These are phyloP conservation scores for Perizoma affinitatum DNA, from an alignment of 2,888 invertebrate genomes.

Conservation along the genomic window DNA sequence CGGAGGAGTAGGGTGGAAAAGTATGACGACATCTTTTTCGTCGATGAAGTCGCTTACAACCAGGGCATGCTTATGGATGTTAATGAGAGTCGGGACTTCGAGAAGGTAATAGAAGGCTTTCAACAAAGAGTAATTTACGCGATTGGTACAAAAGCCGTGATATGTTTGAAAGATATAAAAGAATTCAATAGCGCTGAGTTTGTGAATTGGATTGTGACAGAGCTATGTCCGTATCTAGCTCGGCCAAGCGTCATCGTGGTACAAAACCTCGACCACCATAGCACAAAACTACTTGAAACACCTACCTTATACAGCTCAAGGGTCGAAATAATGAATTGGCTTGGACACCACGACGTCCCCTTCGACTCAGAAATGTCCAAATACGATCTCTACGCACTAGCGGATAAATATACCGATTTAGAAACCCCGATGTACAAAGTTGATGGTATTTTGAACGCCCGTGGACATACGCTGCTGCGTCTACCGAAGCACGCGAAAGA, in stretches of 20 bases:
- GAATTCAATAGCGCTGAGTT: constrained; percentile 31
- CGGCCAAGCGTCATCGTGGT: constrained; percentile 43
- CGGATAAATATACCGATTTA: constrained; percentile 46
- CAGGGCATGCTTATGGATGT: constrained; percentile 16
- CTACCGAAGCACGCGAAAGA: constrained; percentile 43
- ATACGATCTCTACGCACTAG: constrained; percentile 44
- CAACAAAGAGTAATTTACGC: constrained; percentile 40
- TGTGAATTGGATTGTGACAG: constrained; percentile 40
- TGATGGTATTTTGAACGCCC: constrained; percentile 35
- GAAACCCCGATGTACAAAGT: constrained; percentile 28
- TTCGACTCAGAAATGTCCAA: constrained; percentile 40
- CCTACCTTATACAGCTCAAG: constrained; percentile 38
- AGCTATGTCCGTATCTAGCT: constrained; percentile 33
- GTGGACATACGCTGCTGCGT: constrained; percentile 44
- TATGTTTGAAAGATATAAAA: constrained; percentile 22
- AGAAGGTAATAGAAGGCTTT: constrained; percentile 10
- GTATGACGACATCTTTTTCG: constrained; percentile 39
- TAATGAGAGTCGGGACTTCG: constrained; percentile 5
- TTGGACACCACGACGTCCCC: constrained; percentile 43
- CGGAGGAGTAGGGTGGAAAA: constrained; percentile 20
- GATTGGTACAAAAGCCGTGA: constrained; percentile 32
- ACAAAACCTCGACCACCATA: constrained; percentile 35
- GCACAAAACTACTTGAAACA: constrained; percentile 24
- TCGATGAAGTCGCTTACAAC: constrained; percentile 43
- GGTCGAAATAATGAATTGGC: constrained; percentile 45